phyloP scores from a whole-genome alignment of 2,113 vertebrate species.

The Trachemys scripta region DNA sequence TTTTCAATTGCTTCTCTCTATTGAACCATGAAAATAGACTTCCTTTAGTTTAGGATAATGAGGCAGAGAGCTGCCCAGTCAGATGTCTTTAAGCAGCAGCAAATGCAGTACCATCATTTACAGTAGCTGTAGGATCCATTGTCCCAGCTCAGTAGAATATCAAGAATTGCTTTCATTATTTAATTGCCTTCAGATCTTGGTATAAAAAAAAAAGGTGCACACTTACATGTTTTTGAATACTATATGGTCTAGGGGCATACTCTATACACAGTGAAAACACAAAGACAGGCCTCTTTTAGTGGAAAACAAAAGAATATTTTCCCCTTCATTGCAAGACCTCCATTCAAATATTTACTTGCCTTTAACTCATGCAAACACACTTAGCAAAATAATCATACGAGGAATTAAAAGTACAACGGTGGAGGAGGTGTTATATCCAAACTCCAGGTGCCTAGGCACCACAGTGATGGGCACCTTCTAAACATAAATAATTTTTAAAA shows the following conservation, averaged over 20 bases:
- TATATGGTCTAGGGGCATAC: background rate
- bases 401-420: background rate
- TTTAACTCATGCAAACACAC: background rate
- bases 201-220: background rate
- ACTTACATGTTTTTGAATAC: background rate
- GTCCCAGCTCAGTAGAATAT: conserved; percentile 38
- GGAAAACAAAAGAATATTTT: background rate
- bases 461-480: background rate
- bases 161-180: conserved; percentile 18
- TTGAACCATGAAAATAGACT: conserved; percentile 60
- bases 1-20: conserved; percentile 58
- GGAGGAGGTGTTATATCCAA: background rate
- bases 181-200: conserved; percentile 15
- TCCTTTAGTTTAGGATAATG: conserved; percentile 61
- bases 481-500: background rate
- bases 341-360: background rate
- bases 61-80: conserved; percentile 66
- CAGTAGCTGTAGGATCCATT: conserved; percentile 39
- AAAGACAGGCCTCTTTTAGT: background rate
- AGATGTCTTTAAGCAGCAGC: conserved; percentile 57
- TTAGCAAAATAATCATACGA: background rate
- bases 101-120: conserved; percentile 52
- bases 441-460: background rate
- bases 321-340: background rate
- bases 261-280: background rate